Conservation (phyloP, 2,113 vertebrate genomes). For the Hypocryptadius cinnamomeus region DNA sequence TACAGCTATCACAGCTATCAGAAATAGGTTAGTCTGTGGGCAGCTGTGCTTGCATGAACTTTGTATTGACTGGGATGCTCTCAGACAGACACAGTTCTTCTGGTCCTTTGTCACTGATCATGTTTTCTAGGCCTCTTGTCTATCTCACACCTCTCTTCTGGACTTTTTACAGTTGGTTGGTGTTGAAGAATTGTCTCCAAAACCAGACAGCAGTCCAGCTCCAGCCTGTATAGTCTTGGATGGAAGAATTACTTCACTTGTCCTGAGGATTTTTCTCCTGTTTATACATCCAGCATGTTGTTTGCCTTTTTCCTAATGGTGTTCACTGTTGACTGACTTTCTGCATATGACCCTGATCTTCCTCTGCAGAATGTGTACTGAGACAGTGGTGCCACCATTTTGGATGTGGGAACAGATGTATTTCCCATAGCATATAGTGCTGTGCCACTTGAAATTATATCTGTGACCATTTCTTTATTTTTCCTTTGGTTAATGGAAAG, state of each 20-base stretch:
- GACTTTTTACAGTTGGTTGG: not conserved
- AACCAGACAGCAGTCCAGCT: not conserved
- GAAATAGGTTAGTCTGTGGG: not conserved
- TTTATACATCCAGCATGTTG: not conserved
- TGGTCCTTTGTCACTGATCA: not conserved
- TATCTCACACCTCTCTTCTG: not conserved
- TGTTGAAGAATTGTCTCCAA: not conserved
- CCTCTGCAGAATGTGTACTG: not conserved
- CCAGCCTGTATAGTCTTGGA: not conserved
- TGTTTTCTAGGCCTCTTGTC: not conserved
- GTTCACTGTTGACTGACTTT: not conserved
- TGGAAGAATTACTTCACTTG: not conserved
- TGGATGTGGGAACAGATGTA: not conserved
- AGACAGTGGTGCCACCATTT: not conserved
- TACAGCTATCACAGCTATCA: not conserved
- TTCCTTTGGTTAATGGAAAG: not conserved
- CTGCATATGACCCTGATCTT: not conserved
- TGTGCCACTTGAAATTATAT: not conserved
- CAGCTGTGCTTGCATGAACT: not conserved
- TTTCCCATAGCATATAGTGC: not conserved
- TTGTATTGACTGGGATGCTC: not conserved
- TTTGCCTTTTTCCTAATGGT: not conserved
- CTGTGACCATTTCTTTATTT: not conserved
- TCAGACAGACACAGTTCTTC: not conserved
- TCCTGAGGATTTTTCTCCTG: not conserved